Evolutionary conservation across 1,140 invertebrate species (phyloP), one percentile per base, ranked within the genome.

Genomic region (Arion vulgaris): DNA sequence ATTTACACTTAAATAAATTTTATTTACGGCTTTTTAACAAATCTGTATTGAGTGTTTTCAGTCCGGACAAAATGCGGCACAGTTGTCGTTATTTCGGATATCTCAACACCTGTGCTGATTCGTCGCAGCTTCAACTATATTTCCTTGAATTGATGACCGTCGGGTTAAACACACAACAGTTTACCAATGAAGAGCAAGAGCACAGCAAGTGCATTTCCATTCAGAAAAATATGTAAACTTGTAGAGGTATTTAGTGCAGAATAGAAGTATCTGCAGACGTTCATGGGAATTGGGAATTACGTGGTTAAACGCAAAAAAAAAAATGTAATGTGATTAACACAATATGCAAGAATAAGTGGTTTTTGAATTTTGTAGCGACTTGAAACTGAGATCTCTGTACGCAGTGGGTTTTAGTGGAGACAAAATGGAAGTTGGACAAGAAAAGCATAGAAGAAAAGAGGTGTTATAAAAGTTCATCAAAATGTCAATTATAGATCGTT

Each of bases 1-100:
- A 66, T 66, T 66, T 66, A 66, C 62, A n/a, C 11, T 66, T 66
- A 66, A 66, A 66, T 66, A 66, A 66, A 66, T 34, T 28, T 66
- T 66, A 13, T 32, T 66, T 66, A 32, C 5, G n/a, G 62, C n/a
- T 28, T 66, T 66, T 57, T 66, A 32, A 0, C 62, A 32, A 34
- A 32, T 0, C 5, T 66, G 62, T 32, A 66, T 66, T 34, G 62
- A 66, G 62, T 66, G 62, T 66, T 66, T 66, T 32, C 62, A 28
- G 28, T 66, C 4, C 2, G 62, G 28, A 66, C 62, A 66, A 66
- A 66, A 66, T 66, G 28, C 17, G 62, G 17, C 28, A 28, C n/a
- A 66, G 62, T 49, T 23, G 62, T 57, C 17, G 51, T 19, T 66
- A 66, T 32, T 66, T 2, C n/a, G 62, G 17, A 66, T 28, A 15